Evolutionary conservation across 2,888 invertebrate genomes (phyloP).

Genomic region (Microchrysa polita): DNA sequence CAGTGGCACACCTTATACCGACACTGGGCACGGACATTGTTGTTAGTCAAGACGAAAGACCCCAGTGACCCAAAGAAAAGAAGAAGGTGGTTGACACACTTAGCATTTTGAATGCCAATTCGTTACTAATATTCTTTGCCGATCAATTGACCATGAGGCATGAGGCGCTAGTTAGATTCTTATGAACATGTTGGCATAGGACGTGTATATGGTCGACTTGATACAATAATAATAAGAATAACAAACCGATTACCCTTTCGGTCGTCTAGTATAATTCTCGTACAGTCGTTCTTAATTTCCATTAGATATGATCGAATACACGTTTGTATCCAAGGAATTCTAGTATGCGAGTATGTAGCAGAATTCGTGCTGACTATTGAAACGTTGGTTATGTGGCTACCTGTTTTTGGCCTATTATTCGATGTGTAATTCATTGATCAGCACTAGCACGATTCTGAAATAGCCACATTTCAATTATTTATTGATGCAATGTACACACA

Average conservation of each 20-base stretch:
- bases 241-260: not conserved
- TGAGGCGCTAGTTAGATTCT: too few species aligned
- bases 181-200: too few species aligned
- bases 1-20: not conserved
- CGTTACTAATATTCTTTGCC: not conserved
- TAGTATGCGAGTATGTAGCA: too few species aligned
- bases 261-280: not conserved
- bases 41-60: constrained; percentile 12
- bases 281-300: constrained; percentile 10
- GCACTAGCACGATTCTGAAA: not conserved
- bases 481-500: too few species aligned
- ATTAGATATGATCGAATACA: not conserved
- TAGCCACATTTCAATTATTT: not conserved
- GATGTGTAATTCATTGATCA: not conserved
- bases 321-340: too few species aligned
- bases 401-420: not conserved
- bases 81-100: constrained; percentile 17
- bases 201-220: too few species aligned
- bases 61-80: constrained; percentile 16
- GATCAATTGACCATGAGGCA: not conserved
- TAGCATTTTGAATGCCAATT: not conserved
- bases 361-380: not conserved
- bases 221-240: not conserved
- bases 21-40: not conserved
- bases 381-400: not conserved